Evolutionary conservation across 2,888 invertebrate genomes (phyloP).

Genomic region (Patella pellucida): DNA sequence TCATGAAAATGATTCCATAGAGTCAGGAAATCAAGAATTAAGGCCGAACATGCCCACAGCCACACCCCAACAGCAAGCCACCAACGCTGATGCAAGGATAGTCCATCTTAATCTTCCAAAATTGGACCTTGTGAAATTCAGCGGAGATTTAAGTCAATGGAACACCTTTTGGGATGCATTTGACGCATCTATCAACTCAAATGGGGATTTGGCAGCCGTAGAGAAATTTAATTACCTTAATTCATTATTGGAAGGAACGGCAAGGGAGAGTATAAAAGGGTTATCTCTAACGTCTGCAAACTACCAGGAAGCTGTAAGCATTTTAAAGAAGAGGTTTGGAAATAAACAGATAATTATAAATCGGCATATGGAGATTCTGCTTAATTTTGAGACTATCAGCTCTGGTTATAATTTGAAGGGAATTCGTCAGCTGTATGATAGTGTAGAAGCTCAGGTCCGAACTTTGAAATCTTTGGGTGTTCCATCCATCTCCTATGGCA

Average conservation of each 20-base stretch:
- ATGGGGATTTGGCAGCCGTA: not conserved
- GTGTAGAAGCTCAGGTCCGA: not conserved
- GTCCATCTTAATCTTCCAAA: not conserved
- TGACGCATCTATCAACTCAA: not conserved
- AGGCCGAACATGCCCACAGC: no score
- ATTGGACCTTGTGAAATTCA: not conserved
- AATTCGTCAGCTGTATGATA: not conserved
- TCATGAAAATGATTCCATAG: no score
- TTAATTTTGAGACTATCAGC: not conserved
- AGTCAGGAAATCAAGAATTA: no score
- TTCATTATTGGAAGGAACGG: not conserved
- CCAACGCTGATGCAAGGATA: not conserved
- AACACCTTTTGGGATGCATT: not conserved
- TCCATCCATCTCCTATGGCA: not conserved
- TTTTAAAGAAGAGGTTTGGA: not conserved
- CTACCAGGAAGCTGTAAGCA: not conserved
- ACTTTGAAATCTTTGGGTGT: not conserved
- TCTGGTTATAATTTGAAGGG: not conserved
- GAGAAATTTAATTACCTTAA: not conserved
- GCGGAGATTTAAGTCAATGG: not conserved
- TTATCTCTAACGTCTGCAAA: not conserved
- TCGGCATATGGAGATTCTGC: not conserved
- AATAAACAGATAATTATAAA: not conserved
- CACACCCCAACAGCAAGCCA: no score
- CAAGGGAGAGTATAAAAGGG: not conserved